phyloP scores from a whole-genome alignment of 1,140 invertebrate genomes.

The Lasioglossum albipes region DNA sequence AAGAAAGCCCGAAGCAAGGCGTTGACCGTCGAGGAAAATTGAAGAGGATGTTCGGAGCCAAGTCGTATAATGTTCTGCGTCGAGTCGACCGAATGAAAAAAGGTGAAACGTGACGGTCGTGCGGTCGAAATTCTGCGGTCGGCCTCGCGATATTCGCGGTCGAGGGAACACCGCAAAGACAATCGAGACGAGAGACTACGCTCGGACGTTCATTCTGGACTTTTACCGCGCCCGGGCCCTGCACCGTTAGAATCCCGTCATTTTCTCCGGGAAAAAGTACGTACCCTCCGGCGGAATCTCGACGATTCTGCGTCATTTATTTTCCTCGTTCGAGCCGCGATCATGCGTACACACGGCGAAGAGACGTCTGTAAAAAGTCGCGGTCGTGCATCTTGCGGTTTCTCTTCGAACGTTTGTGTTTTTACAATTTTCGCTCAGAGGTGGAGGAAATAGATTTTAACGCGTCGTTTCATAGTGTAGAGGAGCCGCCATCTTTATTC shows the following conservation, averaged over 20 bases:
- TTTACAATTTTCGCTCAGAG: too few species aligned
- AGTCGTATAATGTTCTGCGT: slow-evolving; percentile 17
- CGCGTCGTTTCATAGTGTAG: too few species aligned
- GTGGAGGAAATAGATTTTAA: background rate
- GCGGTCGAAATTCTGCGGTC: slow-evolving; percentile 47
- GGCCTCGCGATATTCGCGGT: slow-evolving; percentile 29
- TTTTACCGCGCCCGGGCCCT: slow-evolving; percentile 25
- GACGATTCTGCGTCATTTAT: too few species aligned
- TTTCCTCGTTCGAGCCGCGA: too few species aligned
- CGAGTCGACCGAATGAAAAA: slow-evolving; percentile 24
- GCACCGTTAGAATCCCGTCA: slow-evolving; percentile 29
- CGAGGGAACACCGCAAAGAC: slow-evolving; percentile 46
- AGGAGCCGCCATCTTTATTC: too few species aligned
- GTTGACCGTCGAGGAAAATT: background rate
- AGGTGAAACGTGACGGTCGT: slow-evolving; percentile 34
- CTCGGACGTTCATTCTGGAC: slow-evolving; percentile 25
- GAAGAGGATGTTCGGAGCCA: background rate
- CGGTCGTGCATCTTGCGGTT: too few species aligned
- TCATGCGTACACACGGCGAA: too few species aligned
- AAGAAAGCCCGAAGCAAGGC: background rate
- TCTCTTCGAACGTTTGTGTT: too few species aligned
- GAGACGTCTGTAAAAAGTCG: too few species aligned
- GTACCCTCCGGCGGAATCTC: too few species aligned
- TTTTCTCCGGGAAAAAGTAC: background rate
- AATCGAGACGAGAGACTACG: slow-evolving; percentile 28